These are phyloP conservation scores for Botrylloides violaceus DNA, from an alignment of 23 tunicate genomes.

Conservation along the genomic window DNA sequence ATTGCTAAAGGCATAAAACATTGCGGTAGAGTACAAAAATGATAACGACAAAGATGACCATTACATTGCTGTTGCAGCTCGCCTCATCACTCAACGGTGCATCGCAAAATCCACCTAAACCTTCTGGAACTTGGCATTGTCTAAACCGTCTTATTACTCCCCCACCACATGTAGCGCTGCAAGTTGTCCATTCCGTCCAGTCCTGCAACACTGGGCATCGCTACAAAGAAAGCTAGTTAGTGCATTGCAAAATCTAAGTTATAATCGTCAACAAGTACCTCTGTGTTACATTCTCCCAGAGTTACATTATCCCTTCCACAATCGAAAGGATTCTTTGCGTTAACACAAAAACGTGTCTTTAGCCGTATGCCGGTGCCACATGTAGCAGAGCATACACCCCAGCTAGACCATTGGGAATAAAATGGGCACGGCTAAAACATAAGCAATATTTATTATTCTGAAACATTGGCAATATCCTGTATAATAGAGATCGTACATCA, in stretches of 20 bases:
- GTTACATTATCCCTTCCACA: slow-evolving; percentile 3
- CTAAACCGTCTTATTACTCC: slow-evolving; percentile 34
- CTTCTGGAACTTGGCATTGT: slow-evolving; percentile 10
- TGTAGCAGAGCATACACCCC: slow-evolving; percentile 8
- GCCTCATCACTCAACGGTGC: slow-evolving; percentile 37
- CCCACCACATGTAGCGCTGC: slow-evolving; percentile 60
- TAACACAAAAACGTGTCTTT: not conserved
- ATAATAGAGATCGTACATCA: not conserved
- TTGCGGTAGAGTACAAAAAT: no score
- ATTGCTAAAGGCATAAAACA: slow-evolving; percentile 18
- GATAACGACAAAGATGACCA: no score
- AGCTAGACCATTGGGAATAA: slow-evolving; percentile 22
- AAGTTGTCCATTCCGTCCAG: slow-evolving; percentile 49
- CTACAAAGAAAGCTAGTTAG: slow-evolving; percentile 1
- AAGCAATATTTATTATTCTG: not conserved
- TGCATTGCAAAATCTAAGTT: no score
- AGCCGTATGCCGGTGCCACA: slow-evolving; percentile 12
- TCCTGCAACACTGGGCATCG: slow-evolving; percentile 14
- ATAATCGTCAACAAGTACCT: not conserved
- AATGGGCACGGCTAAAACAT: slow-evolving; percentile 26
- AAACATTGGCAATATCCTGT: not conserved
- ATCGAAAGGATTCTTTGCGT: not conserved
- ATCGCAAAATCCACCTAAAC: slow-evolving; percentile 22
- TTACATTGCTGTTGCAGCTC: slow-evolving; percentile 53
- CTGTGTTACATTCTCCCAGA: slow-evolving; percentile 6